A percentile compares a stretch with the other conserved stretches of the same genome.
Conservation (phyloP, 2,888 invertebrate genomes). For the Acleris emargana region DNA sequence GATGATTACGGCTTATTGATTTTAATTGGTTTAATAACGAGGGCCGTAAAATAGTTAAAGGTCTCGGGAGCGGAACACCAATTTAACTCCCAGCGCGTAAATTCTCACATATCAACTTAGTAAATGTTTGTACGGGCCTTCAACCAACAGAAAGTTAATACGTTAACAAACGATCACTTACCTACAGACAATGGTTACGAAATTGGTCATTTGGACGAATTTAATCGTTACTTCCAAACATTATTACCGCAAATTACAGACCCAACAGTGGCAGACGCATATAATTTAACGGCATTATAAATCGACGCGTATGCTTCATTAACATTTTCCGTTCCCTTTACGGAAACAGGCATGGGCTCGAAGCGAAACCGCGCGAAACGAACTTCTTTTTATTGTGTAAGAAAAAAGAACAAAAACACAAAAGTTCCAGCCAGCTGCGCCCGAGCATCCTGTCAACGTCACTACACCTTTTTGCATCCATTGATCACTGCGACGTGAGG, state of each 20-base stretch:
- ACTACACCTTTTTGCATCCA: constrained; percentile 73
- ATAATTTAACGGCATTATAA: constrained; percentile 64
- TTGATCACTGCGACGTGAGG: constrained; percentile 62
- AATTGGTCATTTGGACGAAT: constrained; percentile 53
- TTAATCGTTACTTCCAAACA: constrained; percentile 56
- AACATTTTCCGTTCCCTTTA: constrained; percentile 78
- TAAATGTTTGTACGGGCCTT: constrained; percentile 1
- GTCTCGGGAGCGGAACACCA: constrained; percentile 13
- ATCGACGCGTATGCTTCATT: constrained; percentile 66
- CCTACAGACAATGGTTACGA: constrained; percentile 26
- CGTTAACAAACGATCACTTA: background rate
- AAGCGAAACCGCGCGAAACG: constrained; percentile 76
- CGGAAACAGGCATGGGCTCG: constrained; percentile 67
- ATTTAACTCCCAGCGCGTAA: constrained; percentile 35
- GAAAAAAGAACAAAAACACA: constrained; percentile 60
- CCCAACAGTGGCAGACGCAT: constrained; percentile 49
- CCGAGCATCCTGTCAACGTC: constrained; percentile 79
- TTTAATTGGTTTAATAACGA: constrained; percentile 67
- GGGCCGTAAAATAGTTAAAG: constrained; percentile 55
- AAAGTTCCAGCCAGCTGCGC: constrained; percentile 81
- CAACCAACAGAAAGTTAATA: constrained; percentile 5
- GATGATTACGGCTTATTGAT: constrained; percentile 58
- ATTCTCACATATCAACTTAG: constrained; percentile 1
- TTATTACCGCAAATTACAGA: constrained; percentile 63
- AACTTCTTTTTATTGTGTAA: constrained; percentile 70